Percentiles rank a stretch among this genome's conserved stretches.
phyloP scores from a whole-genome alignment of 2,113 vertebrate genomes.

The Coracopsis vasa region DNA sequence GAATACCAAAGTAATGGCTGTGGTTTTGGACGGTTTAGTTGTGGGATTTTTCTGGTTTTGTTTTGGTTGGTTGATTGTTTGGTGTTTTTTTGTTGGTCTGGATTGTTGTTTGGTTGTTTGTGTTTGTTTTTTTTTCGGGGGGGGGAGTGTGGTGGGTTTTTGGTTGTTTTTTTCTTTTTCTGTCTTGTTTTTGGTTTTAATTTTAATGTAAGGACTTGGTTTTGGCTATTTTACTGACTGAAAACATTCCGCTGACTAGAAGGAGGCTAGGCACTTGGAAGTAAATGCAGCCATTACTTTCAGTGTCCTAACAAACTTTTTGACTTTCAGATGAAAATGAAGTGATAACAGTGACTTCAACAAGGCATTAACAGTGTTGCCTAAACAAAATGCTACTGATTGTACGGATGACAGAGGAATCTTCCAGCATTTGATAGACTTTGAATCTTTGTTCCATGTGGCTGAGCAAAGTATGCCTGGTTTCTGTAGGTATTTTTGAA shows the following conservation, averaged over 20 bases:
- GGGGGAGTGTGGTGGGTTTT: too few relatives aligned
- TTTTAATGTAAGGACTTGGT: neutral
- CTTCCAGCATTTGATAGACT: neutral
- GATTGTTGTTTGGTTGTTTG: neutral
- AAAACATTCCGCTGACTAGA: neutral
- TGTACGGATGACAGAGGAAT: neutral
- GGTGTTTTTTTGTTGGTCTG: neutral
- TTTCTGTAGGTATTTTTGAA: neutral
- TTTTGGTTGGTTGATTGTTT: neutral
- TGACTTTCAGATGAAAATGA: neutral
- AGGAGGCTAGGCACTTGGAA: neutral
- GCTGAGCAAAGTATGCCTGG: neutral
- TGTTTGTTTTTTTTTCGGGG: fast-evolving
- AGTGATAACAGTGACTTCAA: neutral
- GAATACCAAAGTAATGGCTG: neutral
- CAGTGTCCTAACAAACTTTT: neutral
- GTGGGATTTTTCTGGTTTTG: fast-evolving
- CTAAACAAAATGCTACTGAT: neutral
- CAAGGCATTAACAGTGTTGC: neutral
- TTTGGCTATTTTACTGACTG: neutral
- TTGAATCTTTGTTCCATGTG: neutral
- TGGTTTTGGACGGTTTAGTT: fast-evolving
- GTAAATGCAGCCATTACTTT: neutral
- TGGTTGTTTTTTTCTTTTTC: too few relatives aligned
- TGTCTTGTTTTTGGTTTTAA: neutral